Conservation (phyloP, 2,113 vertebrate genomes). For the Phodopus roborovskii region DNA sequence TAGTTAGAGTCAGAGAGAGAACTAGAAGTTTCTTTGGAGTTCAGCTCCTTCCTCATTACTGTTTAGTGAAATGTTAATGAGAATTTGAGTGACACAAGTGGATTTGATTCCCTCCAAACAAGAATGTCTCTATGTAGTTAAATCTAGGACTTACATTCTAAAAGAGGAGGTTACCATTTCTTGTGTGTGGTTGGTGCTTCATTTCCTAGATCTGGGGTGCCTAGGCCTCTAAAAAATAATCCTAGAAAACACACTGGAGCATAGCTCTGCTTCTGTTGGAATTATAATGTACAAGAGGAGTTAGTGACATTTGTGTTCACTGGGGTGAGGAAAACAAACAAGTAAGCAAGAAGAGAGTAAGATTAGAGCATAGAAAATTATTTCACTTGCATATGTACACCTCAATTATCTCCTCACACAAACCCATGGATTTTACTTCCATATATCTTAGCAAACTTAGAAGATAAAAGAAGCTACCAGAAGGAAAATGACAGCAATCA, state of each 20-base stretch:
- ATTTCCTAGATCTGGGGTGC: background rate
- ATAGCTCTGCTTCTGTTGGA: background rate
- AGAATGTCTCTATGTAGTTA: background rate
- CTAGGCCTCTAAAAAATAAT: background rate
- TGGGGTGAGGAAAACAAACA: background rate
- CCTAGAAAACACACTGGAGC: background rate
- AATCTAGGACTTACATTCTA: background rate
- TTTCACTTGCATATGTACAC: background rate
- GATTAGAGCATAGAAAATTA: background rate
- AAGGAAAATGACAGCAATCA: conserved; percentile 40
- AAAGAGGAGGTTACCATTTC: background rate
- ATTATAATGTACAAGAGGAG: background rate
- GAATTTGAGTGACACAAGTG: background rate
- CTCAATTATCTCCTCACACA: background rate
- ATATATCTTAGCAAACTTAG: conserved; percentile 46
- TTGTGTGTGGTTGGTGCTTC: background rate
- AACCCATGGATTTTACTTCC: background rate
- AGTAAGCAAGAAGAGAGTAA: background rate
- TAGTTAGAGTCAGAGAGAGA: background rate
- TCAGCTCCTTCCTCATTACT: background rate
- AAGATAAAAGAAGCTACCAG: background rate
- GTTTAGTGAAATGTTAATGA: background rate
- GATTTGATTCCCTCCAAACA: background rate
- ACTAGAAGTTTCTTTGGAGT: conserved; percentile 1
- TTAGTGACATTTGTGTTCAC: background rate